phyloP scores from a whole-genome alignment of 2,797 vertebrate species.

The Spinibarbus caldwelli region DNA sequence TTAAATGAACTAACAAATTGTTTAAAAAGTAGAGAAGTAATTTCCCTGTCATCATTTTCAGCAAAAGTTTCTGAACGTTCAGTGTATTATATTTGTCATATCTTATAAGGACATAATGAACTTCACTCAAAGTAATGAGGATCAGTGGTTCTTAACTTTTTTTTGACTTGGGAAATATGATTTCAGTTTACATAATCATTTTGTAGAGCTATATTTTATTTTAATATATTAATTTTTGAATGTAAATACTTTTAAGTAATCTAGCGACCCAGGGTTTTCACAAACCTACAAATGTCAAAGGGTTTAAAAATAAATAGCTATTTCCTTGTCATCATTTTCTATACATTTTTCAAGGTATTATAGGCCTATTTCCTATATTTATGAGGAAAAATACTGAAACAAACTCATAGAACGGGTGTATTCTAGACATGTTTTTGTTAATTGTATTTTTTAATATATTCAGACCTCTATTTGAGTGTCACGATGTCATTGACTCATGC shows the following conservation, averaged over 20 bases:
- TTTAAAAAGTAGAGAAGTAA: background rate
- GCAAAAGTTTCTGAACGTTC: background rate
- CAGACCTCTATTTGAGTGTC: background rate
- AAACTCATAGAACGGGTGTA: background rate
- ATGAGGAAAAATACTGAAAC: too few relatives aligned
- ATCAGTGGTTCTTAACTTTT: background rate
- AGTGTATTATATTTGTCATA: background rate
- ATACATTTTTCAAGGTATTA: too few relatives aligned
- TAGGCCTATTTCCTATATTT: too few relatives aligned
- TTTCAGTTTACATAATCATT: background rate
- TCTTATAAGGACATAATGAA: background rate
- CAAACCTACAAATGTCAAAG: too few relatives aligned
- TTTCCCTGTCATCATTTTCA: background rate
- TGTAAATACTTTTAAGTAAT: background rate
- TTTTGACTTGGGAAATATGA: background rate
- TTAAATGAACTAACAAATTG: background rate
- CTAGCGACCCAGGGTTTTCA: background rate
- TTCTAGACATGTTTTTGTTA: background rate
- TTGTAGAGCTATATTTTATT: background rate
- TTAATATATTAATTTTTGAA: background rate
- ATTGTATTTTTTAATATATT: background rate
- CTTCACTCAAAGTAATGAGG: background rate
- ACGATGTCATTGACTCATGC: background rate
- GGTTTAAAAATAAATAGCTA: too few relatives aligned
- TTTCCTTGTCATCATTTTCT: too few relatives aligned